Conservation (phyloP, 2,113 vertebrate genomes). For the Acanthochromis polyacanthus region DNA sequence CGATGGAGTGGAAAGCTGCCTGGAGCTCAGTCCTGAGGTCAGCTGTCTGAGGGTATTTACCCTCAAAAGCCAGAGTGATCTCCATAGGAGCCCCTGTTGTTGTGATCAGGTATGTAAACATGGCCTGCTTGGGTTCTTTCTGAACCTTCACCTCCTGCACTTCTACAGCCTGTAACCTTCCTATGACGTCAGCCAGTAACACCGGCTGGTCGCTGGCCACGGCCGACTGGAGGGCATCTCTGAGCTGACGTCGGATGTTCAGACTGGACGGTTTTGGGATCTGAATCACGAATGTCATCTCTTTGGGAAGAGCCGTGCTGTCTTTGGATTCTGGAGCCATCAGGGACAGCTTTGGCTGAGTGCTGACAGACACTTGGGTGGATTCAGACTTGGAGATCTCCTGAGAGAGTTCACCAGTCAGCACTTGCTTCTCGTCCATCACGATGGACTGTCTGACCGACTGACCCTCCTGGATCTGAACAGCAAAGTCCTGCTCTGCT, state of each 20-base stretch:
- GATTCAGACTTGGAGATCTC: slow-evolving; percentile 72
- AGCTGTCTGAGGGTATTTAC: slow-evolving; percentile 86
- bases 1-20: slow-evolving; percentile 88
- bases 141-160: slow-evolving; percentile 85
- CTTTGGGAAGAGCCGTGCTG: slow-evolving; percentile 84
- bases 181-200: slow-evolving; percentile 87
- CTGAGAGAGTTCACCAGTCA: slow-evolving; percentile 82
- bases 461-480: slow-evolving; percentile 87
- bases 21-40: slow-evolving; percentile 88
- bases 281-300: slow-evolving; percentile 82
- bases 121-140: slow-evolving; percentile 82
- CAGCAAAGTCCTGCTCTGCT: slow-evolving; percentile 86
- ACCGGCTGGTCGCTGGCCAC: slow-evolving; percentile 86
- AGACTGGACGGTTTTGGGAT: slow-evolving; percentile 80
- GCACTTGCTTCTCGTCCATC: slow-evolving; percentile 87
- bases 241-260: slow-evolving; percentile 86
- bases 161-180: slow-evolving; percentile 83
- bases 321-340: slow-evolving; percentile 79
- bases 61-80: slow-evolving; percentile 87
- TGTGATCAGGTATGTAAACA: slow-evolving; percentile 90
- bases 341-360: slow-evolving; percentile 77
- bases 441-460: slow-evolving; percentile 86
- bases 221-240: slow-evolving; percentile 86
- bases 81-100: slow-evolving; percentile 85
- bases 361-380: slow-evolving; percentile 63